phyloP scores from a whole-genome alignment of 1,140 invertebrate genomes.

The Phenacoccus solenopsis region DNA sequence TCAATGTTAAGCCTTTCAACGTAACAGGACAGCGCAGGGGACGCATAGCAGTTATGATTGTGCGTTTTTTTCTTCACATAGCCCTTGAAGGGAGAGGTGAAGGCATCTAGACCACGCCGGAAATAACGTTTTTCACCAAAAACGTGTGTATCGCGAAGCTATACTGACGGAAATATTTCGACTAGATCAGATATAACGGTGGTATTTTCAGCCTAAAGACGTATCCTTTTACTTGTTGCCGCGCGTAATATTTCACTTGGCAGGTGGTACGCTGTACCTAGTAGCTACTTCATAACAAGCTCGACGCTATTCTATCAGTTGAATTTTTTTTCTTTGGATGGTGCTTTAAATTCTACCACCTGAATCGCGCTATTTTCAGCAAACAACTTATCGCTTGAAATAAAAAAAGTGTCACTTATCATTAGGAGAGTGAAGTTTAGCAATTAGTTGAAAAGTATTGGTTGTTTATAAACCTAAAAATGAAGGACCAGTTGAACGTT shows the following conservation, averaged over 20 bases:
- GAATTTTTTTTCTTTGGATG: no score
- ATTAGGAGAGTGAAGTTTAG: no score
- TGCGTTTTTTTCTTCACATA: background rate
- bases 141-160: background rate
- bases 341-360: no score
- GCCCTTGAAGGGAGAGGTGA: background rate
- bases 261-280: background rate
- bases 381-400: no score
- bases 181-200: no score
- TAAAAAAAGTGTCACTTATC: no score
- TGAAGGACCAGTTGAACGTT: no score
- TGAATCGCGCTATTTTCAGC: no score
- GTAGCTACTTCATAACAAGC: no score
- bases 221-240: background rate
- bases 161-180: background rate
- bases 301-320: no score
- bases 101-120: background rate
- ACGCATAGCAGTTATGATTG: background rate
- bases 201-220: background rate
- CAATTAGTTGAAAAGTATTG: no score
- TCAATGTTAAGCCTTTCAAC: background rate
- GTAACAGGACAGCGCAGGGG: background rate
- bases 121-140: background rate
- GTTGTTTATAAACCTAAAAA: no score
- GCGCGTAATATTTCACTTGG: background rate